These are phyloP conservation scores for Lanistes nyassanus DNA, from an alignment of 1,140 invertebrate genomes.

Conservation along the genomic window DNA sequence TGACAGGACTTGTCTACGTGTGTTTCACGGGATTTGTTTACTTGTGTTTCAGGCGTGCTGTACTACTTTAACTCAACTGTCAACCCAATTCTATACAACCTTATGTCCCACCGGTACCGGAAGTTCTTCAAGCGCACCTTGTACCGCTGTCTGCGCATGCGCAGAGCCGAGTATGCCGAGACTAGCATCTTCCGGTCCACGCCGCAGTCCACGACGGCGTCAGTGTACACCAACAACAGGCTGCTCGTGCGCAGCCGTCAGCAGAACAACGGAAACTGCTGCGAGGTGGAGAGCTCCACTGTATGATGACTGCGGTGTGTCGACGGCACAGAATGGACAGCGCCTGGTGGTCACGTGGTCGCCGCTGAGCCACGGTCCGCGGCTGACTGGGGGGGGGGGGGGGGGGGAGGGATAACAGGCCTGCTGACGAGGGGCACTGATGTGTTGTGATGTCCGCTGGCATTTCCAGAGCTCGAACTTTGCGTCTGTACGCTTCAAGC, in stretches of 20 bases:
- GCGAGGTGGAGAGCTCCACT: slow-evolving; percentile 23
- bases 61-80: slow-evolving; percentile 73
- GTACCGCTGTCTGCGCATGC: slow-evolving; percentile 33
- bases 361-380: neutral
- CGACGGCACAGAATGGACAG: too few species aligned
- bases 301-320: slow-evolving; percentile 4
- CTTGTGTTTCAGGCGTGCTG: slow-evolving; percentile 38
- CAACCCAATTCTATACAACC: slow-evolving; percentile 73
- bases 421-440: neutral
- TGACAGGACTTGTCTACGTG: neutral
- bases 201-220: slow-evolving; percentile 20
- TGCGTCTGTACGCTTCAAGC: too few species aligned
- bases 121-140: slow-evolving; percentile 66
- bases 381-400: neutral
- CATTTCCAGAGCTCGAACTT: neutral
- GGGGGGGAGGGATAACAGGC: neutral
- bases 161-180: slow-evolving; percentile 19
- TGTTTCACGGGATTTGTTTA: slow-evolving; percentile 2
- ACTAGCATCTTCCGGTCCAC: slow-evolving; percentile 30
- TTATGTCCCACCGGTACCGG: slow-evolving; percentile 71
- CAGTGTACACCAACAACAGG: slow-evolving; percentile 30
- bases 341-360: neutral
- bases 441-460: too few species aligned
- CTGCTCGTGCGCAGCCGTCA: slow-evolving; percentile 13
- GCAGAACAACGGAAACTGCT: slow-evolving; percentile 24